Evolutionary conservation across 2,113 vertebrate genomes (phyloP).

Genomic region (Helogale parvula): DNA sequence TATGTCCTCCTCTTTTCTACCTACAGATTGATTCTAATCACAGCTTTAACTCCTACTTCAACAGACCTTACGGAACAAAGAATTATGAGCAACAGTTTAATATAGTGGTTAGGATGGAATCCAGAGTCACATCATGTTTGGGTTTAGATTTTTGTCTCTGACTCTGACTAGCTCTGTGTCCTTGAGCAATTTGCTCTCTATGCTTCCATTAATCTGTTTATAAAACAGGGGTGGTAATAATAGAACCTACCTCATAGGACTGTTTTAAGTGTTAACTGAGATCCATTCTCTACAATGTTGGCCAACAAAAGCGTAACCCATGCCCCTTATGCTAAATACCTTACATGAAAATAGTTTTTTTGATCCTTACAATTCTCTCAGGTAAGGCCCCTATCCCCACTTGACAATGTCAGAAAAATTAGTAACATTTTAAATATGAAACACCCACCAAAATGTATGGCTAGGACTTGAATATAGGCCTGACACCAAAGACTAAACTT

Average conservation of each 20-base stretch:
- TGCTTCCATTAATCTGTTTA: not conserved
- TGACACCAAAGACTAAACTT: not conserved
- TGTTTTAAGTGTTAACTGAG: not conserved
- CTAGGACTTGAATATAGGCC: not conserved
- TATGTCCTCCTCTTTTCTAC: not conserved
- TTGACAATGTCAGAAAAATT: not conserved
- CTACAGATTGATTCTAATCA: not conserved
- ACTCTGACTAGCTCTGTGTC: not conserved
- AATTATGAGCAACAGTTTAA: not conserved
- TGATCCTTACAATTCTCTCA: not conserved
- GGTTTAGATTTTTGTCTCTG: constrained; percentile 20
- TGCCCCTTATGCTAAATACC: not conserved
- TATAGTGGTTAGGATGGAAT: not conserved
- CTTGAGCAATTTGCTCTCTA: not conserved
- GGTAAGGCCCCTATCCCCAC: not conserved
- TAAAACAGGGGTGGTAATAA: constrained; percentile 6
- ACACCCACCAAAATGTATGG: not conserved
- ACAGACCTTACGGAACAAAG: not conserved
- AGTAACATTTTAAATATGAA: constrained; percentile 24
- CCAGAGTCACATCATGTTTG: not conserved
- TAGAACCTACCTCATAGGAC: not conserved
- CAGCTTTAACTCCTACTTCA: not conserved
- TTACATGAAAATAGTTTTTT: not conserved
- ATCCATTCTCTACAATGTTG: not conserved
- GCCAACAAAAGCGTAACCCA: not conserved